Evolutionary conservation across 2,113 vertebrate genomes (phyloP).

Genomic region (Ctenomys sociabilis): DNA sequence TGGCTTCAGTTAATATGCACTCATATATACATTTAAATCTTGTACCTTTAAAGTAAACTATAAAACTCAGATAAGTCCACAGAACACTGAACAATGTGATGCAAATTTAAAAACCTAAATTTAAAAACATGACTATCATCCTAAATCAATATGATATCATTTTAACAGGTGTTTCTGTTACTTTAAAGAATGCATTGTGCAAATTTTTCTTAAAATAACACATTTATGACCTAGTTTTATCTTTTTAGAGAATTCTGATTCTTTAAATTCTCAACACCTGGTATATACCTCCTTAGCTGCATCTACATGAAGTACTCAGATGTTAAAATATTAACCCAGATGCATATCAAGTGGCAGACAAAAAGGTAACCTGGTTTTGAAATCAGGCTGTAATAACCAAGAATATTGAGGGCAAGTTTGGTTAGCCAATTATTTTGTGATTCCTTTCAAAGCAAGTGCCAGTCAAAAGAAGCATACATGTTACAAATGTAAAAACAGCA

Average conservation of each 20-base stretch:
- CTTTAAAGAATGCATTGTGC: neutral
- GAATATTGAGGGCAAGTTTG: neutral
- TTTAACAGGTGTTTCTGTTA: neutral
- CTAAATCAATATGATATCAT: neutral
- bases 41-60: neutral
- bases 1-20: neutral
- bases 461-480: constrained; percentile 17
- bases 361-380: constrained; percentile 31
- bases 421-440: neutral
- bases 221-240: neutral
- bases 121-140: neutral
- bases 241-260: constrained; percentile 2
- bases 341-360: neutral
- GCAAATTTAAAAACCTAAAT: neutral
- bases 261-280: neutral
- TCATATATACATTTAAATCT: neutral
- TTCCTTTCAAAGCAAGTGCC: constrained; percentile 26
- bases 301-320: neutral
- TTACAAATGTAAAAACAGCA: neutral
- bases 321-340: constrained; percentile 15
- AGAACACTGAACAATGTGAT: neutral
- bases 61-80: neutral
- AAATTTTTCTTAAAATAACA: neutral
- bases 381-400: neutral
- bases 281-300: neutral